Conservation (phyloP, 1,140 invertebrate genomes). For the Ceratitis capitata region DNA sequence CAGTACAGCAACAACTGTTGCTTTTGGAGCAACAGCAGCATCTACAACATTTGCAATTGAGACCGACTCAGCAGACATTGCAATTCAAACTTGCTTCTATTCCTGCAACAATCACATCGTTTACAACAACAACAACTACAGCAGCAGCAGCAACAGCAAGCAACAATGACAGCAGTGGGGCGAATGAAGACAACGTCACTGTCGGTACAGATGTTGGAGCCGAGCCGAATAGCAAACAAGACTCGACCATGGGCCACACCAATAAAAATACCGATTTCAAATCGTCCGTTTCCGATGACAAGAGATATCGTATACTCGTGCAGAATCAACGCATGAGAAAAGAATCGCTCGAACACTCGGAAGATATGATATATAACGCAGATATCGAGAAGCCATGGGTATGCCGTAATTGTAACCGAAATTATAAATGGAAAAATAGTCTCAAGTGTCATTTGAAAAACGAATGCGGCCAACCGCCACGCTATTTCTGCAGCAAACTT, state of each 20-base stretch:
- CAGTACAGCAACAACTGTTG: constrained; percentile 49
- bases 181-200: background rate
- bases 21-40: constrained; percentile 61
- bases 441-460: constrained; percentile 66
- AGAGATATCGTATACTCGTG: constrained; percentile 61
- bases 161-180: background rate
- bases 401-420: constrained; percentile 62
- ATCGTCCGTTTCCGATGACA: constrained; percentile 60
- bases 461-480: constrained; percentile 66
- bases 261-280: constrained; percentile 49
- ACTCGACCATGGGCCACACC: constrained; percentile 41
- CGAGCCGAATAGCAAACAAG: background rate
- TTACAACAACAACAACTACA: constrained; percentile 33
- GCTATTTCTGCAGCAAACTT: constrained; percentile 65
- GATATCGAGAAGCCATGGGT: constrained; percentile 65
- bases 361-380: constrained; percentile 64
- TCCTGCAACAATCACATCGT: constrained; percentile 56
- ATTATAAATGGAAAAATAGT: constrained; percentile 64
- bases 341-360: constrained; percentile 62
- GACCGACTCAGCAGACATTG: constrained; percentile 58
- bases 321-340: constrained; percentile 63
- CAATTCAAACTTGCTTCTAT: constrained; percentile 60
- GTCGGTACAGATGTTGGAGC: constrained; percentile 42
- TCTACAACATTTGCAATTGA: constrained; percentile 57
- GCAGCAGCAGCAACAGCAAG: background rate